Conservation (phyloP, 1,140 invertebrate genomes). For the Bombus fervidus region DNA sequence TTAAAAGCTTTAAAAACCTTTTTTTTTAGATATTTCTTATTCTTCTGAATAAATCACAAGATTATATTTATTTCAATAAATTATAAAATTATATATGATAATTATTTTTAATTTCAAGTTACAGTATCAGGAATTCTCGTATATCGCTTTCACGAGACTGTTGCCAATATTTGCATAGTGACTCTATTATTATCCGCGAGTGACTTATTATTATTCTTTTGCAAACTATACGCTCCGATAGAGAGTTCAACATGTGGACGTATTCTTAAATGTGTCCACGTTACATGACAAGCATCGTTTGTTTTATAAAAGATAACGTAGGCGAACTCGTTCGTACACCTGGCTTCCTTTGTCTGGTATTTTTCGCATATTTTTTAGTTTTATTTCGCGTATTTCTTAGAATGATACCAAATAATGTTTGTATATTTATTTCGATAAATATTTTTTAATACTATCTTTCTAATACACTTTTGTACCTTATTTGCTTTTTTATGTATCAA, state of each 20-base stretch:
- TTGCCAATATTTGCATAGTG: not conserved
- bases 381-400: too few species aligned
- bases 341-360: not conserved
- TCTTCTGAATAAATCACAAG: too few species aligned
- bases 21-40: not conserved
- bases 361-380: not conserved
- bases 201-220: conserved; percentile 8
- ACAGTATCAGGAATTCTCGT: not conserved
- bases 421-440: too few species aligned
- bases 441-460: too few species aligned
- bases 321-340: not conserved
- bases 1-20: not conserved
- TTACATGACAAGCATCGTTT: not conserved
- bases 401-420: too few species aligned
- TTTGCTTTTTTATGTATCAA: too few species aligned
- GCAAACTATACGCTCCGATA: not conserved
- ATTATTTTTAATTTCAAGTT: too few species aligned
- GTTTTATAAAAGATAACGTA: conserved; percentile 4
- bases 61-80: too few species aligned
- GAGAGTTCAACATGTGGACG: not conserved
- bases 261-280: not conserved
- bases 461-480: too few species aligned
- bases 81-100: too few species aligned
- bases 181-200: not conserved
- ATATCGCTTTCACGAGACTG: not conserved